Evolutionary conservation across 2,888 invertebrate species (phyloP).

Genomic region (Leptinotarsa rubiginosa): DNA sequence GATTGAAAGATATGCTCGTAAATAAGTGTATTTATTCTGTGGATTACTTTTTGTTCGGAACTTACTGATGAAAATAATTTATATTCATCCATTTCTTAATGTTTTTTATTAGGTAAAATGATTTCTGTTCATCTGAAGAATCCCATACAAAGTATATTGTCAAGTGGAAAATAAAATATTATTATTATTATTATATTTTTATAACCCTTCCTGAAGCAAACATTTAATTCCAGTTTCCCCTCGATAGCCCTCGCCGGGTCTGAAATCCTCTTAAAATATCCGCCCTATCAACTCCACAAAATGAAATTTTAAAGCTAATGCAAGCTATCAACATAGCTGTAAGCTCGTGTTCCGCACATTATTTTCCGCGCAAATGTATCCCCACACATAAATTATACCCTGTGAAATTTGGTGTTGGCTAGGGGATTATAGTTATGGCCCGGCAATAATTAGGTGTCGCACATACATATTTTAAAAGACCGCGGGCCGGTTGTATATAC

Average conservation of each 20-base stretch:
- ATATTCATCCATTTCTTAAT: too few species aligned
- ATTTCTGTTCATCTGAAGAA: too few species aligned
- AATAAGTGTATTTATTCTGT: too few species aligned
- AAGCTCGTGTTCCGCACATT: conserved; percentile 11
- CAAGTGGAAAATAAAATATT: too few species aligned
- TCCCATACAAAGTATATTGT: too few species aligned
- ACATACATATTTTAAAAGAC: conserved; percentile 57
- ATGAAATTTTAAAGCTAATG: conserved; percentile 28
- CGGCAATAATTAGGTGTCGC: conserved; percentile 58
- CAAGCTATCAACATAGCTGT: conserved; percentile 17
- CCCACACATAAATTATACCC: conserved; percentile 46
- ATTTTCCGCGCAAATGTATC: conserved; percentile 26
- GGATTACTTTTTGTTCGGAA: too few species aligned
- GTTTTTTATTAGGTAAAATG: too few species aligned
- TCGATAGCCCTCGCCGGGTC: conserved; percentile 7
- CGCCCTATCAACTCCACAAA: conserved; percentile 26
- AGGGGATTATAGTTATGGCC: conserved; percentile 57
- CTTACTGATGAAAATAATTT: too few species aligned
- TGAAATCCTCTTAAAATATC: conserved; percentile 24
- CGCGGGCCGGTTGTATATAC: conserved; percentile 45
- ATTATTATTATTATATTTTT: not conserved
- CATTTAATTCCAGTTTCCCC: conserved; percentile 17
- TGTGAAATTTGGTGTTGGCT: conserved; percentile 55
- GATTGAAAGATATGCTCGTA: too few species aligned
- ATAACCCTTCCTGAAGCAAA: not conserved